phyloP scores from a whole-genome alignment of 2,797 vertebrate species.

The Gymnoscopelus microlampas region DNA sequence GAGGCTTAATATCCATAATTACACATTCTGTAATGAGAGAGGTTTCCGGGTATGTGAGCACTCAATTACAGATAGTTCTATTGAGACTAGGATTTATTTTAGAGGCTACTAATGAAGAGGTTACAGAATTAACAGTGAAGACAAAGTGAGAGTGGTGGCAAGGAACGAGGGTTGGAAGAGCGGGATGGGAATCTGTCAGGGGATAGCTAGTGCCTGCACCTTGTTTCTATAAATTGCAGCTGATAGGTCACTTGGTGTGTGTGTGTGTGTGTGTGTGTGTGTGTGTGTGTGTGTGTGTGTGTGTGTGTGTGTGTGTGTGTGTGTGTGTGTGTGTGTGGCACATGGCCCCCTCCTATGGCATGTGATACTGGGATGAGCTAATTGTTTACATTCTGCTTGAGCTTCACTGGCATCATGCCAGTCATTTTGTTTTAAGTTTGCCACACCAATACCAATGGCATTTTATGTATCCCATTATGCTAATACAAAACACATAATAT shows the following conservation, averaged over 20 bases:
- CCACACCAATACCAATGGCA: no score
- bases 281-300: no score
- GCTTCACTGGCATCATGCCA: no score
- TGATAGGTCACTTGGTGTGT: slow-evolving; percentile 77
- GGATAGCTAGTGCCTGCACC: slow-evolving; percentile 68
- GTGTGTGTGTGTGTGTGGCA: no score
- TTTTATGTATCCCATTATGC: no score
- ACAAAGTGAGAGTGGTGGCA: slow-evolving; percentile 1
- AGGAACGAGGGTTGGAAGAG: slow-evolving; percentile 17
- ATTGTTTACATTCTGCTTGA: no score
- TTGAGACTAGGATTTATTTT: background rate
- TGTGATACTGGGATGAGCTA: slow-evolving; percentile 52
- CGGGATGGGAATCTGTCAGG: slow-evolving; percentile 69
- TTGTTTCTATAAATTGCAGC: slow-evolving; percentile 83
- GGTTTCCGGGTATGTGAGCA: slow-evolving; percentile 31
- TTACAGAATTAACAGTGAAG: slow-evolving; percentile 16
- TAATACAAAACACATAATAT: no score
- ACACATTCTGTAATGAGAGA: slow-evolving; percentile 25
- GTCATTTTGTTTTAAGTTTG: no score
- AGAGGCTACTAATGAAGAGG: background rate
- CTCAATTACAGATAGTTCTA: background rate
- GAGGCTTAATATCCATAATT: background rate
- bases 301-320: no score
- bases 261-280: slow-evolving; percentile 2
- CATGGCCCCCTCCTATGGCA: slow-evolving; percentile 48